These are phyloP conservation scores for Turritopsis rubra DNA, from an alignment of 30 jellyfish, hydroid and myxozoan species.

Conservation along the genomic window DNA sequence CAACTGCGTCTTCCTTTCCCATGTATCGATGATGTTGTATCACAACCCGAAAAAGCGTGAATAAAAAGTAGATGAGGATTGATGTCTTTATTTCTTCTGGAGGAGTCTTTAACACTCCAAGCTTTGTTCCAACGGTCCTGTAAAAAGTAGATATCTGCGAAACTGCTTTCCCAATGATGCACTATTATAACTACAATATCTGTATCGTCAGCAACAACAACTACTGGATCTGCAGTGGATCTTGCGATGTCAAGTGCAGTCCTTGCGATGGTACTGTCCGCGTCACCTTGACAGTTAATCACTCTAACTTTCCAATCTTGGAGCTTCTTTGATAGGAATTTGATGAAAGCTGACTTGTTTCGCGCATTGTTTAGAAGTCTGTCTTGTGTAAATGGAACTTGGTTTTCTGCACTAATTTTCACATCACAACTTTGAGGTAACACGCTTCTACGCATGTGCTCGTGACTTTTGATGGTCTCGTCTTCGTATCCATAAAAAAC, in stretches of 20 bases:
- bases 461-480: not conserved
- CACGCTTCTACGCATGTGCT: not conserved
- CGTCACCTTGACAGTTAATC: constrained; percentile 18
- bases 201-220: constrained; percentile 19
- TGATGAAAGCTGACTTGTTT: constrained; percentile 6
- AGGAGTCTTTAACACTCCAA: constrained; percentile 17
- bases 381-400: constrained; percentile 24
- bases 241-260: not conserved
- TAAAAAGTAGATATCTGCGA: not conserved
- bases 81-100: not conserved
- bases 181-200: constrained; percentile 21
- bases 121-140: constrained; percentile 20
- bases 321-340: not conserved
- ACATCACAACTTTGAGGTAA: constrained; percentile 9
- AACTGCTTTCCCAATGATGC: constrained; percentile 7
- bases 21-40: no score
- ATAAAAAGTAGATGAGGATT: no score
- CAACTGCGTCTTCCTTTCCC: no score
- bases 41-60: no score
- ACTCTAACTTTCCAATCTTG: not conserved
- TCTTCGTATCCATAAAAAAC: constrained; percentile 30
- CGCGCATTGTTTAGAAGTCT: not conserved
- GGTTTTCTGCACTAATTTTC: constrained; percentile 11
- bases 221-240: not conserved
- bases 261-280: constrained; percentile 22